Conservation (phyloP, 2,113 vertebrate species). For the Ivindomyrus marchei region DNA sequence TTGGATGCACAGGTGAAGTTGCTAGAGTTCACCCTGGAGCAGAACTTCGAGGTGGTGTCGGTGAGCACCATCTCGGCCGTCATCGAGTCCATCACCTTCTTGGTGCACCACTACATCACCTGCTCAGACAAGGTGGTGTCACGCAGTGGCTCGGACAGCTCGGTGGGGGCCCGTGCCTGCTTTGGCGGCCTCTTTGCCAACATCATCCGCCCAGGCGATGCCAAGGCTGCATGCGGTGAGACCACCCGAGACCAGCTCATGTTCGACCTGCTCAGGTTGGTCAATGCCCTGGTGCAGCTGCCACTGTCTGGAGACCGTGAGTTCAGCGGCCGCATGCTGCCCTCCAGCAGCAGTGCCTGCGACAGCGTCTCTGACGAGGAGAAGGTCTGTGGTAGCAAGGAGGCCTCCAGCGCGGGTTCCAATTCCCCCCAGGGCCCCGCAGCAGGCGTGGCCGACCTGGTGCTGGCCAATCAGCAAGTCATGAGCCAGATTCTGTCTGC, state of each 20-base stretch:
- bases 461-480: constrained; percentile 94
- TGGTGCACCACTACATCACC: constrained; percentile 97
- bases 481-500: constrained; percentile 99
- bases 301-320: constrained; percentile 89
- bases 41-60: constrained; percentile 95
- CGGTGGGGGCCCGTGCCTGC: constrained; percentile 89
- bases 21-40: constrained; percentile 91
- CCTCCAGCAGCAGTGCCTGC: constrained; percentile 65
- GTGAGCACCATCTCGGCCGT: constrained; percentile 91
- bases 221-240: constrained; percentile 95
- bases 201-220: constrained; percentile 95
- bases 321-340: constrained; percentile 80
- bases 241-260: constrained; percentile 95
- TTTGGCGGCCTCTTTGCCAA: constrained; percentile 97
- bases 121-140: constrained; percentile 94
- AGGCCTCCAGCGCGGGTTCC: constrained; percentile 66
- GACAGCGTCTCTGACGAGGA: constrained; percentile 96
- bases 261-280: constrained; percentile 93
- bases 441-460: constrained; percentile 85
- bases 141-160: constrained; percentile 91
- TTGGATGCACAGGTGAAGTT: constrained; percentile 96
- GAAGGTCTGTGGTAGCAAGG: constrained; percentile 94
- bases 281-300: constrained; percentile 90
- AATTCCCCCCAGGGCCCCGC: constrained; percentile 69
- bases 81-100: constrained; percentile 91